Base-by-base conservation (phyloP, 2,888 invertebrate genomes). In the Sarcophaga caerulescens region DNA sequence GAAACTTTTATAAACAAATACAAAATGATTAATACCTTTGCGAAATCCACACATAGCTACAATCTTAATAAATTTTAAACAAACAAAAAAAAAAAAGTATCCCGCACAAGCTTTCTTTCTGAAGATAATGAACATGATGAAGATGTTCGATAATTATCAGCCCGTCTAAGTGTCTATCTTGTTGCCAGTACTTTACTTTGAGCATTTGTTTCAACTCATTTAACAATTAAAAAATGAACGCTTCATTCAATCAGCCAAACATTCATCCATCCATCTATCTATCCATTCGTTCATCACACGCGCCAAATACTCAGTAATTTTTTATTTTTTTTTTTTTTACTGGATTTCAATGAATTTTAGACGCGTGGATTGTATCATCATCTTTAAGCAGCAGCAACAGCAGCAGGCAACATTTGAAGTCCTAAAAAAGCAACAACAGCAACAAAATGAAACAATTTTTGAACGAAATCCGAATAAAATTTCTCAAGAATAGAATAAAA, bases 301-400 rank as follows among this genome's bases (percentile, higher is more conserved):
- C 45, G 70, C 63, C 66, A 60, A n/a, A 47, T 21, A 75, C 4
- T 52, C 17, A 17, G 52, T 14, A 52, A 47, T 47, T 14, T 47
- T 47, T 47, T 47, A 14, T 14, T 47, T 47, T 52, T 52, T 52
- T 52, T 21, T 57, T 35, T 71, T 79, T 79, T 6, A 12, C 44
- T 75, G 70, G 17, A 35, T 63, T 85, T 68, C 6, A 79, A 65
- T 75, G 44, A 65, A 74, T 62, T 84, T 35, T 12, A 81, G 52
- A 68, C 83, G 85, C 85, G 77, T 81, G 85, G 74, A 78, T 85
- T 81, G 77, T 74, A 81, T 83, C 80, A 83, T 76, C 79, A 65
- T 62, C 69, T 71, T 70, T 63, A 78, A 35, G 35, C 35, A 35
- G 35, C 35, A 35, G 10, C 35, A 35, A 35, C 35, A 35, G 35